A percentile compares a stretch with the other conserved stretches of the same genome.
Evolutionary conservation across 2,888 invertebrate species (phyloP).

Genomic region (Leucophora obtusa): DNA sequence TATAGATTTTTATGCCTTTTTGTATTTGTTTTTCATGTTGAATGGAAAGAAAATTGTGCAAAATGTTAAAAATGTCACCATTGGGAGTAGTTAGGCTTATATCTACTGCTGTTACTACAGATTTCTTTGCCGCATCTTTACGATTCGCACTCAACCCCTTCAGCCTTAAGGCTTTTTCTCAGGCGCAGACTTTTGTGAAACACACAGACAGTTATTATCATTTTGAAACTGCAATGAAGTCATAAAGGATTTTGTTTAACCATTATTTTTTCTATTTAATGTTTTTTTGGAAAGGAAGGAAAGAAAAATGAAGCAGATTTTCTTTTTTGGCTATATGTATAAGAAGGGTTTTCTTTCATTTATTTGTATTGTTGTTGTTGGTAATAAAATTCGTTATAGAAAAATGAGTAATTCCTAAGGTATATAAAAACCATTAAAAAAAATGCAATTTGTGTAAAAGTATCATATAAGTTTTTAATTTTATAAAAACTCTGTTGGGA

Average conservation of each 20-base stretch:
- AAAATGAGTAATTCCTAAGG: constrained; percentile 62
- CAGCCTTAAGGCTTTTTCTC: constrained; percentile 28
- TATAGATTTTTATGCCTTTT: constrained; percentile 58
- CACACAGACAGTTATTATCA: constrained; percentile 57
- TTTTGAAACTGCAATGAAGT: constrained; percentile 62
- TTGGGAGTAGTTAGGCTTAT: constrained; percentile 76
- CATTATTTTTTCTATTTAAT: constrained; percentile 49
- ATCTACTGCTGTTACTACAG: constrained; percentile 33
- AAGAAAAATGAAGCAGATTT: constrained; percentile 35
- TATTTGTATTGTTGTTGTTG: constrained; percentile 25
- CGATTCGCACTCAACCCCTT: constrained; percentile 50
- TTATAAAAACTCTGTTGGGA: constrained; percentile 22
- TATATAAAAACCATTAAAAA: constrained; percentile 60
- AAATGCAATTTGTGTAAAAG: constrained; percentile 62
- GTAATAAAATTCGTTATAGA: constrained; percentile 58
- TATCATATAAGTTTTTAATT: constrained; percentile 37
- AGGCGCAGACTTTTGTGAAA: constrained; percentile 24
- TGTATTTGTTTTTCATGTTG: constrained; percentile 41
- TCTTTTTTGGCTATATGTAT: constrained; percentile 23
- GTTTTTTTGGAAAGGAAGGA: constrained; percentile 17
- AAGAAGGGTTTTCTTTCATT: constrained; percentile 27
- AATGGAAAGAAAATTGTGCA: constrained; percentile 66
- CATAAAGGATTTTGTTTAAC: constrained; percentile 64
- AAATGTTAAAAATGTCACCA: constrained; percentile 76
- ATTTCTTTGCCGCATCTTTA: not conserved